Conservation (phyloP, 1,140 invertebrate species). For the Calosoma granatense region DNA sequence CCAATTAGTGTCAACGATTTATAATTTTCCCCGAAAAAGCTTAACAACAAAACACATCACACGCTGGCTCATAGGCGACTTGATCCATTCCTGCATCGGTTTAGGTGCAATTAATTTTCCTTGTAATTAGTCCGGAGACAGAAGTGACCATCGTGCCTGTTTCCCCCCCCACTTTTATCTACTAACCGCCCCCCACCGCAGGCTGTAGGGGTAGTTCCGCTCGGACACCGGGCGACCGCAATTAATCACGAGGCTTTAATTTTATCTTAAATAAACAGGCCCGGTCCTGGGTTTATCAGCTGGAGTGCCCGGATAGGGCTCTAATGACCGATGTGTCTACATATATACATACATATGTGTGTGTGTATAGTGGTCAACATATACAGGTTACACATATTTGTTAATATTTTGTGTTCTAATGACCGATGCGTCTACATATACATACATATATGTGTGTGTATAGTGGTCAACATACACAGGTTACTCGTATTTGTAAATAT, state of each 20-base stretch:
- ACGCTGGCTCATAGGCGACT: neutral
- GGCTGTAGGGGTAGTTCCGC: too few species aligned
- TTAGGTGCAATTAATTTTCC: neutral
- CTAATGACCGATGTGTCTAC: constrained; percentile 4
- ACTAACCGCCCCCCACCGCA: too few species aligned
- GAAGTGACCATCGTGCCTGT: neutral
- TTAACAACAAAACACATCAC: neutral
- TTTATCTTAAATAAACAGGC: constrained; percentile 9
- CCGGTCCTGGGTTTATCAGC: neutral
- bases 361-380: too few species aligned
- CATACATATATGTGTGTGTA: too few species aligned
- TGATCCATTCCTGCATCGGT: neutral
- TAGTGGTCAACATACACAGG: too few species aligned
- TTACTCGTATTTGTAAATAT: too few species aligned
- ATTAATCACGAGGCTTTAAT: constrained; percentile 6
- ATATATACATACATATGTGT: neutral
- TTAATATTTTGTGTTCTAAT: too few species aligned
- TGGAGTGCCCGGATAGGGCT: neutral
- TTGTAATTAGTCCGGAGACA: constrained; percentile 4
- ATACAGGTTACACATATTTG: too few species aligned
- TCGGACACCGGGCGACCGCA: constrained; percentile 2
- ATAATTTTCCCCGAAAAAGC: neutral
- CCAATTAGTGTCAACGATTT: constrained; percentile 2
- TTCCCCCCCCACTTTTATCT: constrained; percentile 1
- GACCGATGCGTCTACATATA: too few species aligned